Conservation (phyloP, 2,113 vertebrate species). For the Collichthys lucidus region DNA sequence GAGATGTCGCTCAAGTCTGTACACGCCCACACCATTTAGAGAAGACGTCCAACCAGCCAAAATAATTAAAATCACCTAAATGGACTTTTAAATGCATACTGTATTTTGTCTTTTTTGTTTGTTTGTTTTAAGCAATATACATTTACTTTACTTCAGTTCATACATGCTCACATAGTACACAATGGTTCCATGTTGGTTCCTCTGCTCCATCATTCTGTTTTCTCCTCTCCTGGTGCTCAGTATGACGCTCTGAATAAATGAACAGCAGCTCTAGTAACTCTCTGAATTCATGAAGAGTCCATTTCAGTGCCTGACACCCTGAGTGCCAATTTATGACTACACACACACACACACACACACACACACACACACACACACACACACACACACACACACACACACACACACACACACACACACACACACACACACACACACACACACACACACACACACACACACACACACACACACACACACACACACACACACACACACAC, state of each 20-base stretch:
- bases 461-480: neutral
- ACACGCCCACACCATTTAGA: neutral
- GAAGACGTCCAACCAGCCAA: neutral
- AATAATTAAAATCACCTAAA: neutral
- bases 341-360: slow-evolving; percentile 24
- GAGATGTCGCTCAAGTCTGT: neutral
- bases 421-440: slow-evolving; percentile 7
- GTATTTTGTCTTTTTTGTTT: neutral
- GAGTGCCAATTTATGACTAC: slow-evolving; percentile 53
- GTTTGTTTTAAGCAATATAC: neutral
- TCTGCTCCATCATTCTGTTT: neutral
- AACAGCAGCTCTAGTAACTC: slow-evolving; percentile 46
- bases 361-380: neutral
- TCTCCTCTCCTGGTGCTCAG: slow-evolving; percentile 15
- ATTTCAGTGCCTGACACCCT: slow-evolving; percentile 48
- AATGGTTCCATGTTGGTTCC: neutral
- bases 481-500: slow-evolving; percentile 21
- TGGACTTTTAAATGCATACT: neutral
- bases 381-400: slow-evolving; percentile 21
- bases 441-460: slow-evolving; percentile 24
- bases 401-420: neutral
- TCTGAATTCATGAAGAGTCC: slow-evolving; percentile 59
- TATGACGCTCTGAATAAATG: slow-evolving; percentile 57
- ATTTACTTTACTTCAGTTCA: neutral
- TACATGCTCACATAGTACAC: too few relatives aligned